A percentile compares a stretch with the other conserved stretches of the same genome.
Evolutionary conservation across 2,888 invertebrate genomes (phyloP).

Genomic region (Thumatha senex): DNA sequence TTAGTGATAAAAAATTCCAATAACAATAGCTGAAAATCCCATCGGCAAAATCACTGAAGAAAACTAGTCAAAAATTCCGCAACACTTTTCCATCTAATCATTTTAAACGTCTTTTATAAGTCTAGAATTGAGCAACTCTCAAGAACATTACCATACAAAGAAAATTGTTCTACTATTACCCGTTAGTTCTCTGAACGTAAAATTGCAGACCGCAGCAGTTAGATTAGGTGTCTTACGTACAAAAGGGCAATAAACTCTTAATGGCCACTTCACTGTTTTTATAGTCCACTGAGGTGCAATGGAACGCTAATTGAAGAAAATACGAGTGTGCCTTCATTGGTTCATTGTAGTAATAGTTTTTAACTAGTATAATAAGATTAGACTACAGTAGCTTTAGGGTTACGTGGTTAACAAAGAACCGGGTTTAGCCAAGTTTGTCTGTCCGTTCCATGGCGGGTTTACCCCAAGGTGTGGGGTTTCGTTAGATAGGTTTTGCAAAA

Average conservation of each 20-base stretch:
- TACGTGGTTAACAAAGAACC: not conserved
- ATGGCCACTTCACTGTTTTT: conserved; percentile 1
- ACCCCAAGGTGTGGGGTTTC: too few species aligned
- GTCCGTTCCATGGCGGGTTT: too few species aligned
- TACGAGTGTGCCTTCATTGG: not conserved
- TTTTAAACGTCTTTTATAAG: not conserved
- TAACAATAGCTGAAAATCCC: too few species aligned
- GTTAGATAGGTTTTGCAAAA: too few species aligned
- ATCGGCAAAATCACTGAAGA: too few species aligned
- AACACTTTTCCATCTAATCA: not conserved
- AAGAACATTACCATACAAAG: not conserved
- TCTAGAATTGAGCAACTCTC: not conserved
- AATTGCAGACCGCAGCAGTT: not conserved
- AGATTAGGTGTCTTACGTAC: not conserved
- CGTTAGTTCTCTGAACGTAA: not conserved
- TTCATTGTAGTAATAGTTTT: conserved; percentile 1
- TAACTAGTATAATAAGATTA: not conserved
- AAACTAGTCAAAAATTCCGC: too few species aligned
- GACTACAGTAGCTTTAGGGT: not conserved
- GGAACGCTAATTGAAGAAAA: conserved; percentile 9
- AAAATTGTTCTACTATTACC: not conserved
- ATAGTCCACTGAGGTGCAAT: conserved; percentile 3
- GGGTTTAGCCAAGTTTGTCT: too few species aligned
- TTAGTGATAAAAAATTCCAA: too few species aligned
- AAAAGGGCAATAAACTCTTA: conserved; percentile 6